Evolutionary conservation across 2,113 vertebrate genomes (phyloP).

Genomic region (Cariama cristata): DNA sequence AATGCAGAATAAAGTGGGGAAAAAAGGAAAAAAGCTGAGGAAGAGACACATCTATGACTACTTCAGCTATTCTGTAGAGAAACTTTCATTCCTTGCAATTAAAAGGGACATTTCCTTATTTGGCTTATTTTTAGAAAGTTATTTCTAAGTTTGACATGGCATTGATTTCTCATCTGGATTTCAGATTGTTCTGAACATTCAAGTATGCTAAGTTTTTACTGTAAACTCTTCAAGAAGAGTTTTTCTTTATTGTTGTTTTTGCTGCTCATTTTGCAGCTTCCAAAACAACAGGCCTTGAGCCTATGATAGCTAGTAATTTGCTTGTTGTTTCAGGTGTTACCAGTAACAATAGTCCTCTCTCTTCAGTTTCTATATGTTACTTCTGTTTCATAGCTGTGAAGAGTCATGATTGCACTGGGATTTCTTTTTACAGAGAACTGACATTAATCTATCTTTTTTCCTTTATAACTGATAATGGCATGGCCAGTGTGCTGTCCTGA

Average conservation of each 20-base stretch:
- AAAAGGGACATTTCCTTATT: neutral
- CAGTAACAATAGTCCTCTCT: neutral
- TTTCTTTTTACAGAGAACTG: neutral
- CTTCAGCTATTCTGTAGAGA: neutral
- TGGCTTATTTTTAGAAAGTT: neutral
- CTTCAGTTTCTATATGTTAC: neutral
- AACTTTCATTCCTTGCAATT: neutral
- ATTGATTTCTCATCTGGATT: neutral
- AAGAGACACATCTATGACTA: constrained; percentile 27
- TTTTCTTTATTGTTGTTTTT: neutral
- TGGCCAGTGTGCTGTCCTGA: neutral
- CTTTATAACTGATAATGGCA: neutral
- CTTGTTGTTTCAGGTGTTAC: neutral
- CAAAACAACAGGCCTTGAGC: neutral
- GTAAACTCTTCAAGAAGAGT: neutral
- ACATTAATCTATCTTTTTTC: neutral
- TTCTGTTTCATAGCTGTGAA: neutral
- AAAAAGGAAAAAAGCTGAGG: neutral
- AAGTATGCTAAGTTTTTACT: neutral
- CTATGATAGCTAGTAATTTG: neutral
- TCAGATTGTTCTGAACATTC: neutral
- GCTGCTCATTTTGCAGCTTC: neutral
- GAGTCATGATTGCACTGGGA: neutral
- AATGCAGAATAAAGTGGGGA: constrained; percentile 65
- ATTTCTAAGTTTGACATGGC: neutral